These are phyloP conservation scores for Enteromius thamalakanensis DNA, from an alignment of 2,797 vertebrate species.

Conservation along the genomic window DNA sequence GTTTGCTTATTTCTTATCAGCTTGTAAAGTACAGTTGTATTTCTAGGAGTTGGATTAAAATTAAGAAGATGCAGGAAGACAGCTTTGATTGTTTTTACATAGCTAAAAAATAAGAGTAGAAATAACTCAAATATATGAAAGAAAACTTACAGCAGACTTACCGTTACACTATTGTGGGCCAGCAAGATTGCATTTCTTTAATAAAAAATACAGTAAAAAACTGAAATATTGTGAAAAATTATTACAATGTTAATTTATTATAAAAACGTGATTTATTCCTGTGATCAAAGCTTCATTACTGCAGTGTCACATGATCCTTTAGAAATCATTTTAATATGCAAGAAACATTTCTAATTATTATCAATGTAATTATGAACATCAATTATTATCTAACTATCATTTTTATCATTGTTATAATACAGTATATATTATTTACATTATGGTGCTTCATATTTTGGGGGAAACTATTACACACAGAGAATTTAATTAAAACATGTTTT, in stretches of 20 bases:
- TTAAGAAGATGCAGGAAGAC: not conserved
- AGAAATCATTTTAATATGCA: not conserved
- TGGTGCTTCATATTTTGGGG: not conserved
- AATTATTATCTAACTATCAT: not conserved
- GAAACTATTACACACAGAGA: not conserved
- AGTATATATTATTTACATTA: not conserved
- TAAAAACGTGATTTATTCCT: not conserved
- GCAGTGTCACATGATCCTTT: not conserved
- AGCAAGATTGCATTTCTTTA: not conserved
- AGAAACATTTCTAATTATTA: not conserved
- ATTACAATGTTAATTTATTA: not conserved
- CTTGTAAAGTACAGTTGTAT: conserved; percentile 19
- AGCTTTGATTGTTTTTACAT: not conserved
- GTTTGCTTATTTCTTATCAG: conserved; percentile 44
- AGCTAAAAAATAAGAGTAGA: no score
- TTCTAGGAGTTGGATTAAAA: not conserved
- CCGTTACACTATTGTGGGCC: not conserved
- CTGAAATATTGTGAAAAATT: not conserved
- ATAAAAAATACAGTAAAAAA: not conserved
- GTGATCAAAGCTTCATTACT: no score
- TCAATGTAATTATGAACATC: not conserved
- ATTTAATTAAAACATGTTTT: not conserved
- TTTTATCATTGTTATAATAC: not conserved
- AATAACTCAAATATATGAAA: not conserved
- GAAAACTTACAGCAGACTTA: not conserved